Percentiles rank a stretch among this genome's conserved stretches.
Evolutionary conservation across 1,140 invertebrate genomes (phyloP).

Genomic region (Zaprionus ghesquierei): DNA sequence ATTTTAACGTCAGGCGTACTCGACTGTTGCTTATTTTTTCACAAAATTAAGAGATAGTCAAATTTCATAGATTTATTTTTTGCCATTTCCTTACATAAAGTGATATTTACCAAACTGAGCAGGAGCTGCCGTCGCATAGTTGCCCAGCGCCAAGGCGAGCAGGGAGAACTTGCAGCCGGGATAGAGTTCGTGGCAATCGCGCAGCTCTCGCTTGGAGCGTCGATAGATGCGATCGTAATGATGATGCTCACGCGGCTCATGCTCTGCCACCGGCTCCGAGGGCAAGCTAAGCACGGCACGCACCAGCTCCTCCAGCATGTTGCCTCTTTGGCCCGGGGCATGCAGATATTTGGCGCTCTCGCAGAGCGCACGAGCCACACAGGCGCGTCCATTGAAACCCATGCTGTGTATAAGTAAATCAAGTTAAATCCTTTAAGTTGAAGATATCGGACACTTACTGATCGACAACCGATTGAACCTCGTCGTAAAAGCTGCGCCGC

Average conservation of each 20-base stretch:
- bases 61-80: no score
- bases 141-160: conserved; percentile 88
- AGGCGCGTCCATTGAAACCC: conserved; percentile 87
- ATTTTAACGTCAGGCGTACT: no score
- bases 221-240: conserved; percentile 69
- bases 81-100: conserved; percentile 48
- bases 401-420: conserved; percentile 84
- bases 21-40: no score
- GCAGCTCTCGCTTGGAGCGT: conserved; percentile 46
- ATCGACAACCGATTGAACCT: conserved; percentile 87
- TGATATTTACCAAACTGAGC: conserved; percentile 55
- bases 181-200: conserved; percentile 85
- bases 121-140: conserved; percentile 83
- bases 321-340: conserved; percentile 82
- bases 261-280: conserved; percentile 13
- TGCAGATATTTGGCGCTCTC: conserved; percentile 86
- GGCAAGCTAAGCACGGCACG: conserved; percentile 84
- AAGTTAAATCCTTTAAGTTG: not conserved
- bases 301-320: conserved; percentile 88
- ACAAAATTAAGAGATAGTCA: no score
- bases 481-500: conserved; percentile 87
- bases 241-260: conserved; percentile 62
- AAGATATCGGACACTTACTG: conserved; percentile 83
- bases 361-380: conserved; percentile 87
- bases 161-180: conserved; percentile 87